Conservation (phyloP, 2,888 invertebrate species). For the Scaptodrosophila latifasciaeformis region DNA sequence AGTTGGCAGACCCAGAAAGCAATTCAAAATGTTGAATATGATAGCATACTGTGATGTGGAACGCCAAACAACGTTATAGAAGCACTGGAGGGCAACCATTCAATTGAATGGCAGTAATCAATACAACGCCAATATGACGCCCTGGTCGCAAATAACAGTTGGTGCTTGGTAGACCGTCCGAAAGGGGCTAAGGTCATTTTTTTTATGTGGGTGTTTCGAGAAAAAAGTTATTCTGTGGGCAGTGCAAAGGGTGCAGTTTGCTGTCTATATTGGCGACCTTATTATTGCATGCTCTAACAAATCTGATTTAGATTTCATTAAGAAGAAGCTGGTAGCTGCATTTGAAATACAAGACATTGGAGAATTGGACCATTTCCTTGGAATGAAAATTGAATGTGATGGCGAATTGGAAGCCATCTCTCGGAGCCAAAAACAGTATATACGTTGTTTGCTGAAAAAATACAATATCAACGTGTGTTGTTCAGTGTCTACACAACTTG, state of each 20-base stretch:
- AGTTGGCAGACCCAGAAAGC: slow-evolving; percentile 14
- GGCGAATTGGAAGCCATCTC: slow-evolving; percentile 21
- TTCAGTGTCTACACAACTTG: slow-evolving; percentile 33
- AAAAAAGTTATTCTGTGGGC: slow-evolving; percentile 22
- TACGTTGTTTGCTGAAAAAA: no score
- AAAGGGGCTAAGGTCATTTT: slow-evolving; percentile 20
- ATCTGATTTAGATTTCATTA: slow-evolving; percentile 22
- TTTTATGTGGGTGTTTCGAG: slow-evolving; percentile 33
- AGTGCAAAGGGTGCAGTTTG: slow-evolving; percentile 26
- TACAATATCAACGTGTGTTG: no score
- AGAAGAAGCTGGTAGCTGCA: slow-evolving; percentile 16
- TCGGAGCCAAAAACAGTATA: no score
- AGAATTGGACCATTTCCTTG: slow-evolving; percentile 21
- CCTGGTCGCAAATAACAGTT: slow-evolving; percentile 18
- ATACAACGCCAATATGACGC: slow-evolving; percentile 26
- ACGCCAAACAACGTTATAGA: slow-evolving; percentile 15
- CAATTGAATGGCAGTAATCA: slow-evolving; percentile 10
- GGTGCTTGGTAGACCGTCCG: slow-evolving; percentile 24
- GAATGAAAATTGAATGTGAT: slow-evolving; percentile 26
- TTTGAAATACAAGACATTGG: slow-evolving; percentile 28
- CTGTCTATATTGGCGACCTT: slow-evolving; percentile 28
- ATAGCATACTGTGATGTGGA: not conserved
- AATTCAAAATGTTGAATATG: not conserved
- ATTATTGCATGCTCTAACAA: slow-evolving; percentile 29
- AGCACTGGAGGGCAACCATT: not conserved